Evolutionary conservation across 2,888 invertebrate species (phyloP).

Genomic region (Latheticus oryzae): DNA sequence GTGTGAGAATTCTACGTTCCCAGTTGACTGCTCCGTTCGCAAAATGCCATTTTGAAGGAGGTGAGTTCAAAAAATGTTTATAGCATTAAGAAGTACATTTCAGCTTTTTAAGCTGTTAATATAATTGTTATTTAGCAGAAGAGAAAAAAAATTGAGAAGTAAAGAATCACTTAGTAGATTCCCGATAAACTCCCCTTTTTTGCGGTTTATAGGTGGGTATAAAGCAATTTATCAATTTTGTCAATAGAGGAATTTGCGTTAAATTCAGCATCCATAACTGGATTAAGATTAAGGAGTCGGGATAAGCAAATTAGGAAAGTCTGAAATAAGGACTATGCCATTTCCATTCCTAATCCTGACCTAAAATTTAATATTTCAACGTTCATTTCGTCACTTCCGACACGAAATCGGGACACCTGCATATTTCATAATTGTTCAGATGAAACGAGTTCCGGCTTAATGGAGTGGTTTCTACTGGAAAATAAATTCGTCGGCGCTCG

Average conservation of each 20-base stretch:
- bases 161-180: too few species aligned
- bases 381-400: conserved; percentile 16
- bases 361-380: conserved; percentile 30
- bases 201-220: too few species aligned
- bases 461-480: conserved; percentile 40
- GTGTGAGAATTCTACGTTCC: too few species aligned
- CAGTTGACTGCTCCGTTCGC: too few species aligned
- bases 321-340: conserved; percentile 26
- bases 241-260: conserved; percentile 31
- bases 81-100: too few species aligned
- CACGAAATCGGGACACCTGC: conserved; percentile 20
- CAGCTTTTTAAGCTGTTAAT: too few species aligned
- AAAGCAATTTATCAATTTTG: conserved; percentile 33
- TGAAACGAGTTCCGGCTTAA: conserved; percentile 13
- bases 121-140: too few species aligned
- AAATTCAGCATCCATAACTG: conserved; percentile 29
- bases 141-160: too few species aligned
- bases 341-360: conserved; percentile 12
- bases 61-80: too few species aligned
- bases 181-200: too few species aligned
- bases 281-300: conserved; percentile 32
- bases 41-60: too few species aligned
- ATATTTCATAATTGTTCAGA: conserved; percentile 21
- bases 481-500: conserved; percentile 43
- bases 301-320: conserved; percentile 38